Evolutionary conservation across 2,797 vertebrate species (phyloP).

Genomic region (Rhincodon typus): DNA sequence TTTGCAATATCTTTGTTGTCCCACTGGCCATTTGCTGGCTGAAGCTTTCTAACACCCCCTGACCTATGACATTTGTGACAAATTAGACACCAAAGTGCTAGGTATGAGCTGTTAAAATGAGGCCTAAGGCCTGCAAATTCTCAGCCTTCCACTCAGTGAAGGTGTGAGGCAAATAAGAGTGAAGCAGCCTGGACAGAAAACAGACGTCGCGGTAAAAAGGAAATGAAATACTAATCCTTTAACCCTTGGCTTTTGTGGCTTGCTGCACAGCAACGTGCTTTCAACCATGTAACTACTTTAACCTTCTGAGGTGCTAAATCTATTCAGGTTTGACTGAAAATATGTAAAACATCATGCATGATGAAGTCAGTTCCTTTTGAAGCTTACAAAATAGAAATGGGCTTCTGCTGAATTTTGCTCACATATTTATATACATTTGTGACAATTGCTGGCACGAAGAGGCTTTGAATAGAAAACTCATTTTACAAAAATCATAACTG

Average conservation of each 20-base stretch:
- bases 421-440: neutral
- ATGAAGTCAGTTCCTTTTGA: conserved; percentile 4
- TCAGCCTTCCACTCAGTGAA: conserved; percentile 63
- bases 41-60: conserved; percentile 65
- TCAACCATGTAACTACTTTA: conserved; percentile 62
- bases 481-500: neutral
- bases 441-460: neutral
- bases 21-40: conserved; percentile 74
- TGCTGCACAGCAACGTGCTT: conserved; percentile 56
- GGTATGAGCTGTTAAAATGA: conserved; percentile 79
- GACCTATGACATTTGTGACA: conserved; percentile 82
- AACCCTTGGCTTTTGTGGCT: conserved; percentile 63
- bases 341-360: conserved; percentile 44
- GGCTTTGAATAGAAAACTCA: too few species aligned
- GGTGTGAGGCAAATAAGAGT: conserved; percentile 61
- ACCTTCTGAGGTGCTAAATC: conserved; percentile 56
- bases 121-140: conserved; percentile 61
- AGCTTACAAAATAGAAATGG: neutral
- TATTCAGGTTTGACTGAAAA: conserved; percentile 59
- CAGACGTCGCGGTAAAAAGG: conserved; percentile 66
- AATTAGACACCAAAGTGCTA: conserved; percentile 76
- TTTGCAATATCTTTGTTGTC: conserved; percentile 62
- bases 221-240: conserved; percentile 67
- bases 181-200: conserved; percentile 69
- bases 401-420: conserved; percentile 2